Percentiles rank a stretch among this genome's conserved stretches.
Evolutionary conservation across 2,797 vertebrate species (phyloP).

Genomic region (Eupleurogrammus muticus): DNA sequence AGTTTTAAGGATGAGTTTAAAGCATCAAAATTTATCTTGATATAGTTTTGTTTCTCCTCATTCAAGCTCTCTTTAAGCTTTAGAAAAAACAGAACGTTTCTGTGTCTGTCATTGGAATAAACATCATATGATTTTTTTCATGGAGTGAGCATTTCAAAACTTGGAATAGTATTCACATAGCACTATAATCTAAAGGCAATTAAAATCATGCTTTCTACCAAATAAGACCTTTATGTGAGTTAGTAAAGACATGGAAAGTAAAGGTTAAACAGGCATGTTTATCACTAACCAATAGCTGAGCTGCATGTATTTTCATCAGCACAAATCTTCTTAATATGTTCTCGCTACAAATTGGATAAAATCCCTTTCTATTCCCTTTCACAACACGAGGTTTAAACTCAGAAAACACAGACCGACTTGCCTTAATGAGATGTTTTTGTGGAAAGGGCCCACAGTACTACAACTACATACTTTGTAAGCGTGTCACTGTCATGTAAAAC

Average conservation of each 20-base stretch:
- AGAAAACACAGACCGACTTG: neutral
- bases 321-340: conserved; percentile 62
- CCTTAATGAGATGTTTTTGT: conserved; percentile 3
- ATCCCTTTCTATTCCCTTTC: conserved; percentile 25
- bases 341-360: conserved; percentile 45
- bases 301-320: conserved; percentile 27
- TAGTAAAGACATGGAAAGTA: neutral
- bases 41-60: no score
- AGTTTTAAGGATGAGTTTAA: no score
- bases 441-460: conserved; percentile 1
- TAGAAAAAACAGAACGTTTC: no score
- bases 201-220: no score
- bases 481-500: neutral
- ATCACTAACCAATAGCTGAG: conserved; percentile 21
- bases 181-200: no score
- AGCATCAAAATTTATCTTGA: no score
- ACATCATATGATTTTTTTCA: no score
- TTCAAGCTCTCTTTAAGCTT: no score
- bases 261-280: conserved; percentile 32
- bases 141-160: no score
- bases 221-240: neutral
- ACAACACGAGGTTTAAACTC: conserved; percentile 41
- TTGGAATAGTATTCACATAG: no score
- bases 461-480: neutral
- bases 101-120: no score